Base-by-base conservation (phyloP, 1,140 invertebrate genomes). In the Drosophila tropicalis region DNA sequence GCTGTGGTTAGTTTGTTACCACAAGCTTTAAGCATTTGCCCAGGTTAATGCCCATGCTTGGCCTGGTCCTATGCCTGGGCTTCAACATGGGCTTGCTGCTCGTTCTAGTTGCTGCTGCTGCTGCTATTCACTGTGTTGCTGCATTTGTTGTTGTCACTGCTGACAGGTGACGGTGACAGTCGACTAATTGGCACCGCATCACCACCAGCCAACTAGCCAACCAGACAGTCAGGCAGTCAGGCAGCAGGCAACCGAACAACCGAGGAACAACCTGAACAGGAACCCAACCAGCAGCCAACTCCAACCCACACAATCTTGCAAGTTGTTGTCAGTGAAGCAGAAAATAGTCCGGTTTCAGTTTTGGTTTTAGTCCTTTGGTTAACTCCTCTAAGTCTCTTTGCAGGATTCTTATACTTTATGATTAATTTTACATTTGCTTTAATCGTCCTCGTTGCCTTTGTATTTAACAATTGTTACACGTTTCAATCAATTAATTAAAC, bases 121-220 rank as follows among this genome's bases (percentile, higher is more conserved):
- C 32, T 44, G 22, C 22, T 22, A 3, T 29, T 29, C 29, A 29
- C 29, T n/a, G 19, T 51, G 32, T 25, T 61, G 66, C 36, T 62
- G 66, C 34, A 13, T 15, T 64, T 65, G 51, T 15, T 54, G 36
- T 60, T n/a, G 56, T 65, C 62, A 39, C 62, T 66, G 69, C 55
- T 66, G 70, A 72, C 70, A 58, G 68, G 68, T 70, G 68, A 65
- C 68, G 70, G 70, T 69, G 74, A 73, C 70, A 76, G 74, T 76
- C 74, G 62, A 76, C 74, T 76, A 76, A 76, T 76, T 76, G 74
- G 74, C 70, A 62, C 70, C 60, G 73, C 70, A 71, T 67, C 69
- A 54, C 44, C 44, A 51, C 44, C 44, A 47, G 15, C 44, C 44
- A 47, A 19, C 15, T 13, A 47, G 15, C 44, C 44, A 17, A 19